Evolutionary conservation across 2,888 invertebrate genomes (phyloP).

Genomic region (Melinopterus prodromus): DNA sequence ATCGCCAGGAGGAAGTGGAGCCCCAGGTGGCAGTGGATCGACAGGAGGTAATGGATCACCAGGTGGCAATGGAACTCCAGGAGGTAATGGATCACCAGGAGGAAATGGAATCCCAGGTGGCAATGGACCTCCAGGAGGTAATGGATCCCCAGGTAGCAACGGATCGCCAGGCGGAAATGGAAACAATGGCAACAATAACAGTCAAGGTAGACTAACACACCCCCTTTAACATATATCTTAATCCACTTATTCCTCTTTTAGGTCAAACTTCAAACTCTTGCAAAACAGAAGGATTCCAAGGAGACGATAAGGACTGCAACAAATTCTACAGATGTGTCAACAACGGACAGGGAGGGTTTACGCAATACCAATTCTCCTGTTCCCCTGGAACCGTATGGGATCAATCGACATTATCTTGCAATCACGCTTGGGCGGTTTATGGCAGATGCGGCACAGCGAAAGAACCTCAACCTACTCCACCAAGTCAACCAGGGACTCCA

Average conservation of each 20-base stretch:
- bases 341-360: conserved; percentile 54
- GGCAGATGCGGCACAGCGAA: conserved; percentile 62
- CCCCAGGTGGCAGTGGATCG: conserved; percentile 16
- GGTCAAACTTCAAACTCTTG: conserved; percentile 31
- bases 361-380: conserved; percentile 74
- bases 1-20: conserved; percentile 26
- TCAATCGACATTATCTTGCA: conserved; percentile 72
- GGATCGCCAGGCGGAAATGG: conserved; percentile 33
- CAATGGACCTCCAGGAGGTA: conserved; percentile 36
- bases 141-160: conserved; percentile 31
- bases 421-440: conserved; percentile 67
- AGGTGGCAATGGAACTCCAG: conserved; percentile 29
- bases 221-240: background rate
- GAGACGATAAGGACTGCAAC: conserved; percentile 72
- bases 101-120: conserved; percentile 49
- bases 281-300: conserved; percentile 71
- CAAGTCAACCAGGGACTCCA: conserved; percentile 38
- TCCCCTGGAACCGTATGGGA: conserved; percentile 83
- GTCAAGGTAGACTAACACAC: conserved; percentile 58
- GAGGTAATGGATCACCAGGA: conserved; percentile 29
- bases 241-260: background rate
- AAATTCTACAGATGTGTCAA: conserved; percentile 81
- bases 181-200: conserved; percentile 73
- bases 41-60: conserved; percentile 28
- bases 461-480: background rate